Evolutionary conservation across 2,113 vertebrate species (phyloP).

Genomic region (Antechinus flavipes): DNA sequence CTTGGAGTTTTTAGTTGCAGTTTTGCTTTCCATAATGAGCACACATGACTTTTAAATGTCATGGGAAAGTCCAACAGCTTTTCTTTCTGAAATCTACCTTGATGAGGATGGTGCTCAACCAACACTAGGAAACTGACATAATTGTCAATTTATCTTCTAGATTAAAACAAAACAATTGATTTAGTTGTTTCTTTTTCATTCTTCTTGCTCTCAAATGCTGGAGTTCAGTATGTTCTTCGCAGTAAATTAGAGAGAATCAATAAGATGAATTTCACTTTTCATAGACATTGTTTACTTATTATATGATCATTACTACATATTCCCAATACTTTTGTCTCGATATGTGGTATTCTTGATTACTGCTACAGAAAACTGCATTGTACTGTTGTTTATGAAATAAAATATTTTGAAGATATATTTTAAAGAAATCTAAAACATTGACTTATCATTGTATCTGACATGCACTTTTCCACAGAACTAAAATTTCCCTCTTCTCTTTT

Average conservation of each 20-base stretch:
- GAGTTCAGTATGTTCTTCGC: background rate
- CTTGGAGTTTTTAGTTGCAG: background rate
- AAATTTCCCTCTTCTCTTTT: background rate
- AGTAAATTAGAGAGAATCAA: background rate
- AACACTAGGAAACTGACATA: background rate
- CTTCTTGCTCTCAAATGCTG: background rate
- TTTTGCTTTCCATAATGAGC: background rate
- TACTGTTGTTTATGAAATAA: background rate
- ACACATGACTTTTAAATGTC: background rate
- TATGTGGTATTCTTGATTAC: background rate
- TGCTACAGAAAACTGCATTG: background rate
- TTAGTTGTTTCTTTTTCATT: background rate
- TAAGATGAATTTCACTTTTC: background rate
- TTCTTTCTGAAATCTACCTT: conserved; percentile 14
- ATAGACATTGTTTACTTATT: background rate
- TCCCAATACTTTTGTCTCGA: background rate
- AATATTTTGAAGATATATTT: background rate
- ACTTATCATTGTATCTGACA: background rate
- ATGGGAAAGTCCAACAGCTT: background rate
- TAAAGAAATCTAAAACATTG: background rate
- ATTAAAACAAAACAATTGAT: background rate
- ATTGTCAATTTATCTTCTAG: background rate
- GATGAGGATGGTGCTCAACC: background rate
- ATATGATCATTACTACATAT: background rate
- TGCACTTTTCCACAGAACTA: background rate